Evolutionary conservation across 2,888 invertebrate species (phyloP), one percentile per base, ranked within the genome.

Genomic region (Epirrhoe tristata): DNA sequence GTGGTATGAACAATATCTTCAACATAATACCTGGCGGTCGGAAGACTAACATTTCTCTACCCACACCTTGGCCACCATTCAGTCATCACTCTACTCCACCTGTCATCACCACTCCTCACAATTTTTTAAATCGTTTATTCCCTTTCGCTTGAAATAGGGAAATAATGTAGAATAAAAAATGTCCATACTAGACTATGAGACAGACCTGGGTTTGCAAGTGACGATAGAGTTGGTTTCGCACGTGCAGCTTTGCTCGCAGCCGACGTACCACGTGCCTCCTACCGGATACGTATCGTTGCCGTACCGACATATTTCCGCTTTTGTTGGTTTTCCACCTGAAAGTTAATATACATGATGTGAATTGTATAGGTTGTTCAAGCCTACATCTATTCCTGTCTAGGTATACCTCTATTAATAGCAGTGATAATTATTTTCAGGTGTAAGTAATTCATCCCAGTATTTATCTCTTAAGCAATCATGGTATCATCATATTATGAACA

Each of bases 171-270:
- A 6, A 32, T 32, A 32, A 32, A 32, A 6, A 32, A 32, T n/a
- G n/a, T n/a, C n/a, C n/a, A n/a, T n/a, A n/a, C n/a, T n/a, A n/a
- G n/a, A n/a, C n/a, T n/a, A n/a, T n/a, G 51, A 32, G 52, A 59
- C 59, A 6, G 31, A 96, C 94, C 96, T 95, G 6, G 96, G 96
- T 67, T 95, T 94, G 78, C 97, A 97, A n/a, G 95, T 95, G 70
- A 97, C 94, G 68, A 95, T 88, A 34, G 97, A 97, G 59, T 94
- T 95, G 7, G 94, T 94, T 71, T 96, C 96, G 79, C 98, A 98
- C 51, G 94, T 91, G 81, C 98, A 98, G 46, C 95, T 94, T 80
- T 96, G 95, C 60, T 96, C 95, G 80, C 98, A 98, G n/a, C 96
- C 97, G 70, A 97, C 96, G 80, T 96, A 95, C 87, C 97, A 95